These are phyloP conservation scores for Poecilia gillii DNA, from an alignment of 2,797 vertebrate genomes.

Conservation along the genomic window DNA sequence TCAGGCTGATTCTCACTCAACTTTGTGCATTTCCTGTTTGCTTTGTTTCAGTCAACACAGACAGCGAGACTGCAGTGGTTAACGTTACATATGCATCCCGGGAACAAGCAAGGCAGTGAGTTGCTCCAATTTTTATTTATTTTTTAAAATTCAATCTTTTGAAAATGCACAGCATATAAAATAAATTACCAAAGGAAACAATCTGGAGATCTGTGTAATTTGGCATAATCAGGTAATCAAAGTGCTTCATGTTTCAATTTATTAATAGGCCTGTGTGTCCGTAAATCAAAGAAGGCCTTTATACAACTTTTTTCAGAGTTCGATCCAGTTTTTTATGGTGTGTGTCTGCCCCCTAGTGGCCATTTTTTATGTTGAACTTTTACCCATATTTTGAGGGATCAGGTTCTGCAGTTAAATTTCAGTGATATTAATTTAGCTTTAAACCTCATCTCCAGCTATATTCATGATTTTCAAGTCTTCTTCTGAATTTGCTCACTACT, in stretches of 20 bases:
- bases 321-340: neutral
- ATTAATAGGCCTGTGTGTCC: neutral
- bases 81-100: conserved; percentile 93
- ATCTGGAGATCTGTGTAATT: neutral
- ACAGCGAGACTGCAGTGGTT: conserved; percentile 94
- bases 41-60: conserved; percentile 88
- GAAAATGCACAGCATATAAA: neutral
- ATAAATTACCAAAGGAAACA: neutral
- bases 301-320: neutral
- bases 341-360: conserved; percentile 49
- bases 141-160: neutral
- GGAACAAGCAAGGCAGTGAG: conserved; percentile 95
- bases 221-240: neutral
- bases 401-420: neutral
- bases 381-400: neutral
- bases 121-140: conserved; percentile 23
- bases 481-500: neutral
- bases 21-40: neutral
- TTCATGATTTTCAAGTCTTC: neutral
- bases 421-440: neutral
- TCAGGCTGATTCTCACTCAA: neutral
- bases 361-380: neutral
- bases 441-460: neutral
- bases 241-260: neutral
- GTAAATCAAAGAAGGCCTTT: neutral